Percentiles rank a stretch among this genome's conserved stretches.
These are phyloP conservation scores for Stigmatopora nigra DNA, from an alignment of 2,113 vertebrate species.

Conservation along the genomic window DNA sequence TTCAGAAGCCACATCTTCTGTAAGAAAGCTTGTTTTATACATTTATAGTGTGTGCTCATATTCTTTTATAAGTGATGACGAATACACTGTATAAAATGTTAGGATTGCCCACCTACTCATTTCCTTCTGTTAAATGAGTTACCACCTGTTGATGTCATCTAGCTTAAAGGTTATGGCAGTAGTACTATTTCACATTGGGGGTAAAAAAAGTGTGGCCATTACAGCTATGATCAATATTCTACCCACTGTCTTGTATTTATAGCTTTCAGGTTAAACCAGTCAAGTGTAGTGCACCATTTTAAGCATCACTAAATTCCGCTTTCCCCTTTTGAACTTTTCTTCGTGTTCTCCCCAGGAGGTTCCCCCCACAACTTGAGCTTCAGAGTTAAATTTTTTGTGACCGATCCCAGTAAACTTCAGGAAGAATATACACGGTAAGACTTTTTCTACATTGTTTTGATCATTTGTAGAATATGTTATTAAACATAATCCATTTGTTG, in stretches of 20 bases:
- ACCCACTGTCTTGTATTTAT: neutral
- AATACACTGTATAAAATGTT: neutral
- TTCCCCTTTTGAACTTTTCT: neutral
- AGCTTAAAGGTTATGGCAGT: neutral
- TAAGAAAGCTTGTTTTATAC: constrained; percentile 9
- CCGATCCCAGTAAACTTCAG: constrained; percentile 92
- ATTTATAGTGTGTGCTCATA: neutral
- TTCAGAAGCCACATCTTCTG: neutral
- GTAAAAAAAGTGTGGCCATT: neutral
- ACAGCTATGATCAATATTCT: neutral
- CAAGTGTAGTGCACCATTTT: neutral
- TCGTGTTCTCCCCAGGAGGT: constrained; percentile 76
- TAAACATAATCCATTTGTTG: neutral
- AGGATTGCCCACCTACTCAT: neutral
- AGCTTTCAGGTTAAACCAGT: neutral
- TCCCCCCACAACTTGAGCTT: constrained; percentile 94
- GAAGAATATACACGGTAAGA: constrained; percentile 97
- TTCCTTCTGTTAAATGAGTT: neutral
- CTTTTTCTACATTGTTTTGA: neutral
- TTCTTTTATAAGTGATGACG: neutral
- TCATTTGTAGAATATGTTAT: neutral
- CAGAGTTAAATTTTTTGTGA: constrained; percentile 98
- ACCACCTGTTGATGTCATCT: neutral
- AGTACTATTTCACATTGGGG: neutral
- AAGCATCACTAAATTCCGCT: neutral